Evolutionary conservation across 2,113 vertebrate genomes (phyloP).

Genomic region (Microtus ochrogaster): DNA sequence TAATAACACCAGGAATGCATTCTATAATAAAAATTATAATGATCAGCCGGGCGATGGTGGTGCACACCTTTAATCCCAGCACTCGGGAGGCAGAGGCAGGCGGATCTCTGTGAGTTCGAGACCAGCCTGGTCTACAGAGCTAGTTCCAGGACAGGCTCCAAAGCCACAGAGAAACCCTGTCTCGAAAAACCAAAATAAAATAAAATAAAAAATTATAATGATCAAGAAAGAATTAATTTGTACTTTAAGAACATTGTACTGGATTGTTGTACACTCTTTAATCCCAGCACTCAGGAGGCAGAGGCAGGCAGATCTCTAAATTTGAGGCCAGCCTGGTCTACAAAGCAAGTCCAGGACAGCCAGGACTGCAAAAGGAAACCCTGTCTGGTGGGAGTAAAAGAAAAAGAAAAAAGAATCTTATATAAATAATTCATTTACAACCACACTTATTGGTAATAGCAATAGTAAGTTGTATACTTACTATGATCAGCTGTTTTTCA

Average conservation of each 20-base stretch:
- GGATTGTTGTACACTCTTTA: background rate
- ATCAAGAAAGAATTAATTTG: constrained; percentile 12
- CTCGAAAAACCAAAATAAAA: no score
- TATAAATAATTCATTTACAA: constrained; percentile 17
- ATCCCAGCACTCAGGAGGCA: background rate
- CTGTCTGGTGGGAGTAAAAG: no score
- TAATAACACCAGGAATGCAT: constrained; percentile 38
- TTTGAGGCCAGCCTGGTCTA: background rate
- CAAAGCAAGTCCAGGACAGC: background rate
- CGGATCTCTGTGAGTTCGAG: no score
- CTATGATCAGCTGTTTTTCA: constrained; percentile 91
- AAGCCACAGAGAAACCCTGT: no score
- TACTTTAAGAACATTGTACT: background rate
- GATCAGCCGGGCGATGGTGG: no score
- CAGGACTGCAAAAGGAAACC: background rate
- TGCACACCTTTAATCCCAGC: no score
- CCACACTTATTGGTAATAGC: background rate
- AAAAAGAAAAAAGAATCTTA: background rate
- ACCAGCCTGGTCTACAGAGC: no score
- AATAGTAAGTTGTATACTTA: constrained; percentile 84
- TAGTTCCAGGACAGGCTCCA: no score
- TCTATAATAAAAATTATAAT: constrained; percentile 12
- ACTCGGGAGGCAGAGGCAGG: no score
- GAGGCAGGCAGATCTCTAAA: background rate
- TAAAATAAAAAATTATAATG: background rate